These are phyloP conservation scores for Saxidomus purpurata DNA, from an alignment of 1,140 invertebrate genomes.

Conservation along the genomic window DNA sequence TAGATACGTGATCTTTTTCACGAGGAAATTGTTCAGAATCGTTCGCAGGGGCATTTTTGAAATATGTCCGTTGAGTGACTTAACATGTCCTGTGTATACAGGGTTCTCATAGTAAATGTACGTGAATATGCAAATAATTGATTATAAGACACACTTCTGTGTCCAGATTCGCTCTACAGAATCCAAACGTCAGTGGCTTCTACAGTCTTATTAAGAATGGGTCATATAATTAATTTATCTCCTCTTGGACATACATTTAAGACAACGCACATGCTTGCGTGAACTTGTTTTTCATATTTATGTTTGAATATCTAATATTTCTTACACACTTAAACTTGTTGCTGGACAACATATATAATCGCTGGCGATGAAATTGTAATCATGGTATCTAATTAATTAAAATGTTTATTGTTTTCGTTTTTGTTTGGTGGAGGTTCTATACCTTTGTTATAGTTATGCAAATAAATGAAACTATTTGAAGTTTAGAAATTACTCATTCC, in stretches of 20 bases:
- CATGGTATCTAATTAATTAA: neutral
- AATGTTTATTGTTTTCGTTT: neutral
- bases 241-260: no score
- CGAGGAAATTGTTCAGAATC: no score
- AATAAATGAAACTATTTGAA: no score
- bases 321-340: neutral
- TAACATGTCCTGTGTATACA: neutral
- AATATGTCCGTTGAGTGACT: neutral
- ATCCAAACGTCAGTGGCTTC: neutral
- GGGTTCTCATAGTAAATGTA: neutral
- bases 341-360: neutral
- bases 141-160: no score
- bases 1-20: no score
- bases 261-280: neutral
- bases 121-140: no score
- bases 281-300: neutral
- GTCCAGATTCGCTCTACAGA: neutral
- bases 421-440: neutral
- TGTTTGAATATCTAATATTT: neutral
- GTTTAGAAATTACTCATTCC: no score
- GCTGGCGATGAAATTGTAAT: neutral
- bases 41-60: no score
- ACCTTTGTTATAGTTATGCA: neutral
- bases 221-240: no score
- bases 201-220: neutral